Evolutionary conservation across 2,888 invertebrate genomes (phyloP), one percentile per base, ranked within the genome.

Genomic region (Epirrhoe alternata): DNA sequence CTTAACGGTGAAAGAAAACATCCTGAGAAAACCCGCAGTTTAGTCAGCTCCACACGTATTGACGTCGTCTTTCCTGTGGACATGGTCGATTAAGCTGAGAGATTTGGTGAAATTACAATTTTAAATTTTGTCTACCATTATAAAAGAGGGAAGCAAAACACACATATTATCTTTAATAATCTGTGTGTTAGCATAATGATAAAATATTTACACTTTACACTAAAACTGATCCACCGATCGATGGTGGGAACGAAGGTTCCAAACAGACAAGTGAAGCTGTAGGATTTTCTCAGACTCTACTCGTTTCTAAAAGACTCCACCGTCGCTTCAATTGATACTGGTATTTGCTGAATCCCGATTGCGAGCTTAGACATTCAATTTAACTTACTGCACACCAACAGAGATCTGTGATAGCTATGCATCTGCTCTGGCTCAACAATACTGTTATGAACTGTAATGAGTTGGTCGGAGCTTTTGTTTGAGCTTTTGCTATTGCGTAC

Each of bases 361-460:
- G 84, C 84, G 75, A 85, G 88, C 87, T 87, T 86, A 87, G 87
- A 86, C 86, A 87, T 89, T 89, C 88, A 88, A 90, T 90, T 89
- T 86, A 89, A 89, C 82, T 89, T 86, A 86, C 84, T 84, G 82
- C 79, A 79, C 79, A 78, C 84, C 82, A 84, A 84, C 85, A 77
- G 79, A 85, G 82, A 87, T 87, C 86, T 86, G 82, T 83, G 82
- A 83, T 83, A 77, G 64, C 64, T 64, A 57, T 68, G 78, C 80
- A 79, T 77, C 76, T 72, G 76, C 72, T 69, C 78, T 77, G 74
- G 75, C 73, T 65, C 61, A 38, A 55, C 38, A 52, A 53, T 61
- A 64, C 53, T 57, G 42, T 61, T 57, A 68, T 61, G 42, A 59
- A 62, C 62, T 47, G 33, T 55, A 62, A 62, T 59, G 51, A 66